phyloP scores from a whole-genome alignment of 2,888 invertebrate species.

The Agonum fuliginosum region DNA sequence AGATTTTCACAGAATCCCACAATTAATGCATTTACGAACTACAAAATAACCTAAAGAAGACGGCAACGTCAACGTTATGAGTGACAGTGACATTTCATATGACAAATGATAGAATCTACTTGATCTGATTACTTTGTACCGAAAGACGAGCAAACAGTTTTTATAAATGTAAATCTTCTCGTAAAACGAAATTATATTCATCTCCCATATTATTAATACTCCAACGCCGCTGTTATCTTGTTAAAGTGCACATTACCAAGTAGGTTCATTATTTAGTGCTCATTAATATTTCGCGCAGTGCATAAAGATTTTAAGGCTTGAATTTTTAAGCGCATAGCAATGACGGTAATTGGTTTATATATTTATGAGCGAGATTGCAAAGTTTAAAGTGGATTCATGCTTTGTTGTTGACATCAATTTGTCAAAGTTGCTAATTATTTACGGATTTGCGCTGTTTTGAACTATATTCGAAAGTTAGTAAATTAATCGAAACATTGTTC shows the following conservation, averaged over 20 bases:
- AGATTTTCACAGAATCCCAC: too few relatives aligned
- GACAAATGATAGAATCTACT: constrained; percentile 45
- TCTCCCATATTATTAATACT: neutral
- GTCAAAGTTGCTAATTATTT: neutral
- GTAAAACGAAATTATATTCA: neutral
- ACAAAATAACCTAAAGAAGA: neutral
- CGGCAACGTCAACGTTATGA: neutral
- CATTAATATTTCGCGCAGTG: neutral
- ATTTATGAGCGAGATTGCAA: neutral
- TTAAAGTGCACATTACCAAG: constrained; percentile 15
- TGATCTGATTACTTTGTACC: constrained; percentile 30
- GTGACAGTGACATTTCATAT: constrained; percentile 20
- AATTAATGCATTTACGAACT: constrained; percentile 5
- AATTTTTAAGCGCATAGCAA: constrained; percentile 2
- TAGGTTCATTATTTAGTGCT: neutral
- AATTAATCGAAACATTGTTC: constrained; percentile 2
- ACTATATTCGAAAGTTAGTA: neutral
- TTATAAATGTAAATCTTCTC: constrained; percentile 7
- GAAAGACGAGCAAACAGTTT: neutral
- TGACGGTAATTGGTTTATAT: constrained; percentile 13
- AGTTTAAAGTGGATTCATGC: constrained; percentile 7
- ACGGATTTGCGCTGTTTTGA: neutral
- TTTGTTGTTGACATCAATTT: constrained; percentile 15
- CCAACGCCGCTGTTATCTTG: neutral
- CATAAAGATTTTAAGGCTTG: neutral